A percentile compares a stretch with the other conserved stretches of the same genome.
Evolutionary conservation across 2,113 vertebrate genomes (phyloP).

Genomic region (Narcine bancroftii): DNA sequence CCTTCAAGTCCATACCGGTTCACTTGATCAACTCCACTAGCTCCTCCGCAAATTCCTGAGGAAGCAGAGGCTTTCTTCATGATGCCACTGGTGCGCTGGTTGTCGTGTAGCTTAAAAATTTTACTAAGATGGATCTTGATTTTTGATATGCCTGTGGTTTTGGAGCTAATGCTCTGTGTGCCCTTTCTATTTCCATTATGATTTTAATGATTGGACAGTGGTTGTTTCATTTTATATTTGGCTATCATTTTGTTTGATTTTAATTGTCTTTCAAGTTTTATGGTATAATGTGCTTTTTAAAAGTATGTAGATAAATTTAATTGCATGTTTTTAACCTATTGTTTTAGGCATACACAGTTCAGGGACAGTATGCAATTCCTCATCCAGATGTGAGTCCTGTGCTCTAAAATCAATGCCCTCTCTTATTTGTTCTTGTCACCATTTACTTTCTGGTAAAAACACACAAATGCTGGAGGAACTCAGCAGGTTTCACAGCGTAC

Average conservation of each 20-base stretch:
- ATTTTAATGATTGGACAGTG: not conserved
- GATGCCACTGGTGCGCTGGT: too few relatives aligned
- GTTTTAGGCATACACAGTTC: constrained; percentile 78
- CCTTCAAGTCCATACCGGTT: too few relatives aligned
- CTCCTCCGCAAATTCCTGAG: too few relatives aligned
- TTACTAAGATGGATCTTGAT: too few relatives aligned
- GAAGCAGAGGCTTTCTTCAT: too few relatives aligned
- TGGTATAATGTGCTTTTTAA: not conserved
- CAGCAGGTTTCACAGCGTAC: too few relatives aligned
- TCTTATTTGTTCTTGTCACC: constrained; percentile 55
- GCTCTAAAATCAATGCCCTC: constrained; percentile 49
- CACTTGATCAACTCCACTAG: too few relatives aligned
- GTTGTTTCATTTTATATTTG: not conserved
- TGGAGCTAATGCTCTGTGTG: too few relatives aligned
- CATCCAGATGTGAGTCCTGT: constrained; percentile 84
- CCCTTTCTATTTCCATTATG: too few relatives aligned
- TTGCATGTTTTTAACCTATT: constrained; percentile 45
- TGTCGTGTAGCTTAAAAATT: too few relatives aligned
- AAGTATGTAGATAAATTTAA: constrained; percentile 9
- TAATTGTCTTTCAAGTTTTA: not conserved
- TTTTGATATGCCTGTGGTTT: too few relatives aligned
- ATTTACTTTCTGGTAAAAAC: constrained; percentile 55
- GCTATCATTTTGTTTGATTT: not conserved
- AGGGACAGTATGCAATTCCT: constrained; percentile 81
- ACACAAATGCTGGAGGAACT: too few relatives aligned